Conservation (phyloP, 92 coral and sea anemone genomes). For the Parazoanthus atlanticus region DNA sequence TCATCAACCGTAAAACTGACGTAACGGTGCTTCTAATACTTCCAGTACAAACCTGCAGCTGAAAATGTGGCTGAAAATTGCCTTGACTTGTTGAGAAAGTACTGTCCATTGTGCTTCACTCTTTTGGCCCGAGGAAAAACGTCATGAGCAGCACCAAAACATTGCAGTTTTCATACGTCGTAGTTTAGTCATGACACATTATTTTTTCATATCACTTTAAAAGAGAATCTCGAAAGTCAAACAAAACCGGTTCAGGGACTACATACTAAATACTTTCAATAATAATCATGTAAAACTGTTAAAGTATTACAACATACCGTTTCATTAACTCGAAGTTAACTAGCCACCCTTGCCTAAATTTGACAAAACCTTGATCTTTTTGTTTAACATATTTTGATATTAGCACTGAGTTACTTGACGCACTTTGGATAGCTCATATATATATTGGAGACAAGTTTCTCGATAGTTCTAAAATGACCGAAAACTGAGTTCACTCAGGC, state of each 20-base stretch:
- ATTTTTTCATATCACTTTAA: too few species aligned
- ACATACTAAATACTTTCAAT: not conserved
- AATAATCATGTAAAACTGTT: not conserved
- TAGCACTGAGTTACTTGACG: too few species aligned
- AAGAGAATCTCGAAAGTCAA: not conserved
- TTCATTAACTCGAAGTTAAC: constrained; percentile 11
- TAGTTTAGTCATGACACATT: too few species aligned
- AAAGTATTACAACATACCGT: constrained; percentile 7
- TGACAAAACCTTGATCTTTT: too few species aligned
- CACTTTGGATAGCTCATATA: too few species aligned
- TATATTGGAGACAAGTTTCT: too few species aligned
- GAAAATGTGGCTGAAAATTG: not conserved
- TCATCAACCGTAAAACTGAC: too few species aligned
- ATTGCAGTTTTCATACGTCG: too few species aligned
- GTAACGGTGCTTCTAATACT: not conserved
- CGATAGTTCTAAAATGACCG: too few species aligned
- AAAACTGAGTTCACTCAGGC: too few species aligned
- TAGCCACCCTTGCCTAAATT: too few species aligned
- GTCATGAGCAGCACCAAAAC: not conserved
- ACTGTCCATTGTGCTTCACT: not conserved
- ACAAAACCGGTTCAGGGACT: not conserved
- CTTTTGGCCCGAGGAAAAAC: not conserved
- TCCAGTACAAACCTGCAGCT: not conserved
- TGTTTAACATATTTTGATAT: too few species aligned
- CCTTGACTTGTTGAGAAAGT: not conserved